These are phyloP conservation scores for Corythucha ciliata DNA, from an alignment of 2,888 invertebrate species.

Conservation along the genomic window DNA sequence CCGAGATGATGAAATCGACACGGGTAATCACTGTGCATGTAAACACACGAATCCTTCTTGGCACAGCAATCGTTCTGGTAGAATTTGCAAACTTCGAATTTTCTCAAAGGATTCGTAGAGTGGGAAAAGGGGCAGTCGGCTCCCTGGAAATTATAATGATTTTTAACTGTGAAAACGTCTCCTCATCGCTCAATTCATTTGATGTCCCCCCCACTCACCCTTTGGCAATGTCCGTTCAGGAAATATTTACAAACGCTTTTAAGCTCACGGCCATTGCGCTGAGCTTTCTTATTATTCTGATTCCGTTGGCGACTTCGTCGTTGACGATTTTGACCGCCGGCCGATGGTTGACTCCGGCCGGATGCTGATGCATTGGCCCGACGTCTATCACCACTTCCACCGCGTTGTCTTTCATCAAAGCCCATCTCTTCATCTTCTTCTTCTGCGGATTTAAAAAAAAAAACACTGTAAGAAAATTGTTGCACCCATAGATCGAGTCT, in stretches of 20 bases:
- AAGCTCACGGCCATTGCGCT: constrained; percentile 34
- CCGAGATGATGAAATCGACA: constrained; percentile 96
- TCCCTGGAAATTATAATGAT: constrained; percentile 45
- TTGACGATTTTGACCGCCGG: background rate
- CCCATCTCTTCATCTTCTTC: constrained; percentile 49
- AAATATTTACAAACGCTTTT: constrained; percentile 74
- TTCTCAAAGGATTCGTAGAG: constrained; percentile 68
- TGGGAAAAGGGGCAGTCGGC: constrained; percentile 82
- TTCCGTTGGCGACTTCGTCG: constrained; percentile 29
- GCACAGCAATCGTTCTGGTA: constrained; percentile 92
- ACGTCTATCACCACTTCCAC: constrained; percentile 1
- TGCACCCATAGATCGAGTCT: background rate
- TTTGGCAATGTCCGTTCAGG: constrained; percentile 81
- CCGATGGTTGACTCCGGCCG: background rate
- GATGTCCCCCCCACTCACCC: constrained; percentile 41
- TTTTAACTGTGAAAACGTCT: background rate
- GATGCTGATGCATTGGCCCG: too few species aligned
- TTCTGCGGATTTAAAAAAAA: constrained; percentile 40
- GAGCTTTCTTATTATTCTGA: constrained; percentile 40
- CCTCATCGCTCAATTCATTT: constrained; percentile 1
- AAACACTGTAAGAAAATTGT: background rate
- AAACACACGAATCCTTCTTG: constrained; percentile 89
- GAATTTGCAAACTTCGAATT: constrained; percentile 92
- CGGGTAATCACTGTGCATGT: constrained; percentile 94
- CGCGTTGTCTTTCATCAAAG: constrained; percentile 10